Conservation (phyloP, 23 tunicate genomes). For the Halocynthia aurantium region DNA sequence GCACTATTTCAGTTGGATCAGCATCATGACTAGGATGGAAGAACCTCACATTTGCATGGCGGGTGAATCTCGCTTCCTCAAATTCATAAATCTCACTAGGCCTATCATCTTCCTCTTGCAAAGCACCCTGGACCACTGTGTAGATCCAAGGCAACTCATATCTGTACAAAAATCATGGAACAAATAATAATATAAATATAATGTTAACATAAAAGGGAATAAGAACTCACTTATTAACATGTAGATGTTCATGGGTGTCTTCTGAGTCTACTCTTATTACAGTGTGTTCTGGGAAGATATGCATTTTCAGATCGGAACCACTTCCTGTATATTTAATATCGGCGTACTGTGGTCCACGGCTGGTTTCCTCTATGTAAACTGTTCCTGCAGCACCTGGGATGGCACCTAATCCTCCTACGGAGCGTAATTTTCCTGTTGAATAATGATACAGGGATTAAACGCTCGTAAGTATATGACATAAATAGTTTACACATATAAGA, state of each 20-base stretch:
- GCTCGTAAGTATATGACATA: no score
- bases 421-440: conserved; percentile 8
- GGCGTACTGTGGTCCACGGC: conserved; percentile 30
- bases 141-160: conserved; percentile 24
- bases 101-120: conserved; percentile 10
- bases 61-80: conserved; percentile 13
- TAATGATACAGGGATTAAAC: no score
- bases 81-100: conserved; percentile 14
- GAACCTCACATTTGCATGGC: conserved; percentile 23
- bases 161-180: background rate
- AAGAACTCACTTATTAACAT: conserved; percentile 5
- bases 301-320: conserved; percentile 3
- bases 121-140: conserved; percentile 20
- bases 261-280: conserved; percentile 7
- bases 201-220: no score
- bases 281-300: conserved; percentile 24
- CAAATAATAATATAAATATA: no score
- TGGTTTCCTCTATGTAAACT: conserved; percentile 17
- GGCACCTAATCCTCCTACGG: conserved; percentile 22
- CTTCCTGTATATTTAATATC: conserved; percentile 11
- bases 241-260: conserved; percentile 13
- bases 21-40: conserved; percentile 22
- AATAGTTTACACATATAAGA: no score
- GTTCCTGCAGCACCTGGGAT: conserved; percentile 28
- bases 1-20: no score